A percentile compares a stretch with the other conserved stretches of the same genome.
These are phyloP conservation scores for Drosophila niveifrons DNA, from an alignment of 2,888 invertebrate genomes.

Conservation along the genomic window DNA sequence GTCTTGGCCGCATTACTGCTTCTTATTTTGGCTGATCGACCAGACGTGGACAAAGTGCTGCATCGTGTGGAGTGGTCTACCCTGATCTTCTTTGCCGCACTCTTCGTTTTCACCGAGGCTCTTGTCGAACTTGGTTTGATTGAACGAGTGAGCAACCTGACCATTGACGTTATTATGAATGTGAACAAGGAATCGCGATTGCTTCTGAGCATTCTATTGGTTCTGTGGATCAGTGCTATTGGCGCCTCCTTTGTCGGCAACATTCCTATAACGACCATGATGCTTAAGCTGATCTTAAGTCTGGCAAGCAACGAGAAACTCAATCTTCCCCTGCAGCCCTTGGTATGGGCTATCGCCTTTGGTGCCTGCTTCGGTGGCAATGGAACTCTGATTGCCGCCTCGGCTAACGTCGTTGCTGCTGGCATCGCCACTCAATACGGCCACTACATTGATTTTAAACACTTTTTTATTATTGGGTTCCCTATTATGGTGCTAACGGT, in stretches of 20 bases:
- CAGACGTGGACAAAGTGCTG: constrained; percentile 92
- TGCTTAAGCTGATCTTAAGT: constrained; percentile 91
- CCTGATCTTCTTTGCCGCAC: constrained; percentile 93
- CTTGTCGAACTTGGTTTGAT: constrained; percentile 92
- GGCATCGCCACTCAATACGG: constrained; percentile 96
- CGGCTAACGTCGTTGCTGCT: constrained; percentile 95
- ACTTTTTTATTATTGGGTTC: constrained; percentile 93
- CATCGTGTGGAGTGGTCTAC: constrained; percentile 96
- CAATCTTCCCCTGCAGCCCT: constrained; percentile 90
- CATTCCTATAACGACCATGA: constrained; percentile 95
- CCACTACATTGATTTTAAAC: constrained; percentile 92
- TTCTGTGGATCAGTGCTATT: constrained; percentile 92
- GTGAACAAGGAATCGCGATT: constrained; percentile 88
- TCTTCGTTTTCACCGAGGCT: constrained; percentile 96
- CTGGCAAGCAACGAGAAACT: constrained; percentile 89
- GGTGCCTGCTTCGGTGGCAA: constrained; percentile 97
- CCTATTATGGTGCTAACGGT: constrained; percentile 92
- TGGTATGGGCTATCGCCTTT: constrained; percentile 94
- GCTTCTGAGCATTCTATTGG: constrained; percentile 90
- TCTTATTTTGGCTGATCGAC: constrained; percentile 90
- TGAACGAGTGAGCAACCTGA: constrained; percentile 90
- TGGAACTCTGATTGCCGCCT: constrained; percentile 95
- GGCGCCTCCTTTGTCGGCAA: constrained; percentile 96
- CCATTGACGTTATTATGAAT: constrained; percentile 88
- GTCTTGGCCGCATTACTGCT: constrained; percentile 92